Conservation (phyloP, 1,140 invertebrate species). For the Zaprionus lachaisei region DNA sequence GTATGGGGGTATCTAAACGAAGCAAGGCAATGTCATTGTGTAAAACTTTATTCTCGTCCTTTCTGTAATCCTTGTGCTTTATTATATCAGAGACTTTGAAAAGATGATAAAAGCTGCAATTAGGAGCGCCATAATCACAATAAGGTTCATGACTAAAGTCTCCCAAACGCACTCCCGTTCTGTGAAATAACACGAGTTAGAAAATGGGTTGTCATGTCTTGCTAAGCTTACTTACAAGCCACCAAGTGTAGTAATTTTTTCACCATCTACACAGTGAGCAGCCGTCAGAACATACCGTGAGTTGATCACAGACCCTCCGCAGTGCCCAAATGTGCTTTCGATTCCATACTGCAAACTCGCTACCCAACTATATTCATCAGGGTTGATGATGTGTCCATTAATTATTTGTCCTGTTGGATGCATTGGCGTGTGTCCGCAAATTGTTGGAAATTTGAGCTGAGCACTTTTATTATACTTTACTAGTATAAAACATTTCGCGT, state of each 20-base stretch:
- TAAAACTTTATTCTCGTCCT: not conserved
- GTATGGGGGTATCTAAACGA: not conserved
- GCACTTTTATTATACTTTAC: no score
- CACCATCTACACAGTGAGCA: not conserved
- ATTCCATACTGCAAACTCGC: not conserved
- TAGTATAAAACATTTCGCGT: no score
- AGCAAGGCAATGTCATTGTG: not conserved
- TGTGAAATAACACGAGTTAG: not conserved
- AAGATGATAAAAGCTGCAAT: not conserved
- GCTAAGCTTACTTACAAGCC: not conserved
- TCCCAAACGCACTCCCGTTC: not conserved
- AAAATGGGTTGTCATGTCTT: not conserved
- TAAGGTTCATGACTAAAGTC: not conserved
- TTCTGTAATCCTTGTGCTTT: not conserved
- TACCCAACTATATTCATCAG: not conserved
- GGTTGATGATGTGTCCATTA: not conserved
- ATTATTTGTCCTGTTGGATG: no score
- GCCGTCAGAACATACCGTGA: not conserved
- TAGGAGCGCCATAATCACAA: not conserved
- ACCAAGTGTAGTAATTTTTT: not conserved
- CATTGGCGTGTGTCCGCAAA: no score
- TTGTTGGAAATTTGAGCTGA: no score
- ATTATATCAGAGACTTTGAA: not conserved
- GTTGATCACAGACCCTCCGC: not conserved
- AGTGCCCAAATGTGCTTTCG: not conserved